Base-by-base conservation (phyloP, 2,797 vertebrate species). In the Semaprochilodus insignis region DNA sequence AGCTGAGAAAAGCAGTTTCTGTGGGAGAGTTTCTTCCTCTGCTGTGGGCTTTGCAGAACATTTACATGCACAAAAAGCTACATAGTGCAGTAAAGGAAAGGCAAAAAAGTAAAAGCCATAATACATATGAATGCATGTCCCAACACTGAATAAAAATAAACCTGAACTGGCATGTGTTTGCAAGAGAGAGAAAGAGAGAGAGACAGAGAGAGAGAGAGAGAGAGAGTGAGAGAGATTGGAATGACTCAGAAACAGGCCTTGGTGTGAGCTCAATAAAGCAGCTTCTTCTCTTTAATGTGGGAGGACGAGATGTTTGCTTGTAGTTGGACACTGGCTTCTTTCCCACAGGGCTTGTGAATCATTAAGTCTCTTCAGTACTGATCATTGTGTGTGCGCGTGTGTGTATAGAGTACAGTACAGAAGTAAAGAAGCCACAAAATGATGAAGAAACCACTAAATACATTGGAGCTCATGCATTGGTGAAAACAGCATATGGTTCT, bases 241-340 rank as follows among this genome's bases (percentile, higher is more conserved):
- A 78, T 36, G 81, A 48, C 72, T 80, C 54, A 15, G 74, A 77
- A 80, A 76, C 55, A 76, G 52, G 67, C 60, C 31, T 60, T 62
- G 71, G 77, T 69, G 17, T 75, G 67, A 52, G 44, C n/a, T 21
- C 55, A 77, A 19, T 78, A 74, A 48, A 80, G 73, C 65, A 66
- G 74, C 36, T 48, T 77, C 63, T 14, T 72, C 72, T 75, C 75
- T 85, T 87, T 87, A 80, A 85, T 88, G 89, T 89, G 89, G 91
- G 91, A 91, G 87, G 88, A 91, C 89, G 90, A 91, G 80, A 90
- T 88, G 88, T 88, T 92, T 89, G 87, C 91, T 89, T 91, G 86
- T 91, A 78, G 78, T 81, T 82, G 72, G 70, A 77, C 77, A 60
- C 77, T 87, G 85, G 82, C 82, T 81, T 63, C 34, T 65, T 72